These are phyloP conservation scores for Andrena bicolor DNA, from an alignment of 2,888 invertebrate species.

Conservation along the genomic window DNA sequence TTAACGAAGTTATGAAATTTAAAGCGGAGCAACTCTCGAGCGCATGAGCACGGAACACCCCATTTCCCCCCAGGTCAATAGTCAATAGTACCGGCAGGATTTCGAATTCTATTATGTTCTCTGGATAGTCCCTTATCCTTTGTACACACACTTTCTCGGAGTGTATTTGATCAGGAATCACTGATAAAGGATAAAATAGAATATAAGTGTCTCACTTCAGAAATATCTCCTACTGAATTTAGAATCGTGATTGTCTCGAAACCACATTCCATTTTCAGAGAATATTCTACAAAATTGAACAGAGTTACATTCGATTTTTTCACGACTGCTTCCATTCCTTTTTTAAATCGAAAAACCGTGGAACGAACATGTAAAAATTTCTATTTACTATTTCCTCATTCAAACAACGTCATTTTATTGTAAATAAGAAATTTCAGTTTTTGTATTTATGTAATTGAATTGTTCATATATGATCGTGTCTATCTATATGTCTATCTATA, in stretches of 20 bases:
- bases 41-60: neutral
- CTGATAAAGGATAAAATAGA: slow-evolving; percentile 2
- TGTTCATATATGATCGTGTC: too few relatives aligned
- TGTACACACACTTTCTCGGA: slow-evolving; percentile 12
- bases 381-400: too few relatives aligned
- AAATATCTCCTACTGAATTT: neutral
- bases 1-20: neutral
- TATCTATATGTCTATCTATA: too few relatives aligned
- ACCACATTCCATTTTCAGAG: neutral
- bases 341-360: too few relatives aligned
- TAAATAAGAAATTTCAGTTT: too few relatives aligned
- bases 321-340: too few relatives aligned
- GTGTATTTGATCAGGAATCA: neutral
- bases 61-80: neutral
- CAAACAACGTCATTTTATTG: too few relatives aligned
- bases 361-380: too few relatives aligned
- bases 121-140: neutral
- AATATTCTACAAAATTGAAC: too few relatives aligned
- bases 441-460: too few relatives aligned
- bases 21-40: neutral
- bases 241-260: neutral
- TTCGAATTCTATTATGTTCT: slow-evolving; percentile 11
- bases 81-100: neutral
- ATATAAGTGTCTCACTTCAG: slow-evolving; percentile 12
- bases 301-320: too few relatives aligned